phyloP scores from a whole-genome alignment of 2,888 invertebrate species.

The Andrena trimmerana region DNA sequence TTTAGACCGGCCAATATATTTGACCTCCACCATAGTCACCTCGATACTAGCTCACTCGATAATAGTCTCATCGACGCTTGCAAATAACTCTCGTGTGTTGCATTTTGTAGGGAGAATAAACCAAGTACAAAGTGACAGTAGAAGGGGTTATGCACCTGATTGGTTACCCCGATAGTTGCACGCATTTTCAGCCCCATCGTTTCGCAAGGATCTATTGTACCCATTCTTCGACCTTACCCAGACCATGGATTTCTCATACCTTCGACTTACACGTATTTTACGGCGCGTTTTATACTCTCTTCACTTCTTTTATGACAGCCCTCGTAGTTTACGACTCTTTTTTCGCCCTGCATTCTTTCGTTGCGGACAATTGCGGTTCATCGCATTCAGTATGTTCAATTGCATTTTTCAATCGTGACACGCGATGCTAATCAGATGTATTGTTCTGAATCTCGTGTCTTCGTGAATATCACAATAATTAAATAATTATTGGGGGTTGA shows the following conservation, averaged over 20 bases:
- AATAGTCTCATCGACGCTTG: too few relatives aligned
- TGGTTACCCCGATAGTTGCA: too few relatives aligned
- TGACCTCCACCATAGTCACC: too few relatives aligned
- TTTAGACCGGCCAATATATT: too few relatives aligned
- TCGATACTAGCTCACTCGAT: too few relatives aligned
- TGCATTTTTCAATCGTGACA: neutral
- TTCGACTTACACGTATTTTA: constrained; percentile 9
- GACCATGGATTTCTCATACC: neutral
- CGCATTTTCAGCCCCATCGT: too few relatives aligned
- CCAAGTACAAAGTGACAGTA: too few relatives aligned
- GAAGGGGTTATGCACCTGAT: too few relatives aligned
- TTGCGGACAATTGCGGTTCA: neutral
- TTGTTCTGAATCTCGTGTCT: neutral
- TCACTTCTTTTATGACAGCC: constrained; percentile 1
- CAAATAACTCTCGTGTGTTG: too few relatives aligned
- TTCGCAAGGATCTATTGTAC: neutral
- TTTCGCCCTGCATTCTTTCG: constrained; percentile 14
- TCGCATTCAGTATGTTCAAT: neutral
- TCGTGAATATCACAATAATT: neutral
- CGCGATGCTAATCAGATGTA: neutral
- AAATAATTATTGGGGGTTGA: too few relatives aligned
- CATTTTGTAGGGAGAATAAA: too few relatives aligned
- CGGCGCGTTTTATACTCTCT: neutral
- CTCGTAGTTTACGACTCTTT: constrained; percentile 7
- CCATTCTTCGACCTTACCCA: neutral